phyloP scores from a whole-genome alignment of 1,140 invertebrate genomes.

The Procambarus virginalis region DNA sequence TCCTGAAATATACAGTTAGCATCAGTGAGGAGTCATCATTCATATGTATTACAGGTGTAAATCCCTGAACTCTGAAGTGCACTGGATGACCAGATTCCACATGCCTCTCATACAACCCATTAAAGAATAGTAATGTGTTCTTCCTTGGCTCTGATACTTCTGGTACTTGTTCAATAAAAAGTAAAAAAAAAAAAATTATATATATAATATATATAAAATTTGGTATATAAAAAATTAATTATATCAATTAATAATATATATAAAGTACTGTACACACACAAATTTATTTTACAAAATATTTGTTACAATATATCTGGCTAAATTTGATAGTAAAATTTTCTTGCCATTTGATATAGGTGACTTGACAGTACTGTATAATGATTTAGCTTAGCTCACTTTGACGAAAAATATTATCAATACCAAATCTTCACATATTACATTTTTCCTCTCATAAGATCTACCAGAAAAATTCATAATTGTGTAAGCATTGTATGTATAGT shows the following conservation, averaged over 20 bases:
- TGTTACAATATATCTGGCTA: no score
- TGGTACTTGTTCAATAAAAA: no score
- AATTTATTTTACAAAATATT: no score
- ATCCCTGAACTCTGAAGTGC: neutral
- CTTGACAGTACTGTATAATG: no score
- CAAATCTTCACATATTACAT: no score
- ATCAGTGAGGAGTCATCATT: neutral
- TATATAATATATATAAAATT: neutral
- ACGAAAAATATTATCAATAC: no score
- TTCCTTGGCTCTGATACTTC: neutral
- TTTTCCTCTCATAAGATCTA: no score
- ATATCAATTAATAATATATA: neutral
- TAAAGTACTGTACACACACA: neutral
- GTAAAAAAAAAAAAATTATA: neutral
- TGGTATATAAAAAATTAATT: neutral
- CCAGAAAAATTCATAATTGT: no score
- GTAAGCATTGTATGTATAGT: no score
- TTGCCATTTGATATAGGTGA: no score
- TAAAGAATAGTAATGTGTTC: neutral
- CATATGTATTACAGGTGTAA: neutral
- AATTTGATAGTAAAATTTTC: no score
- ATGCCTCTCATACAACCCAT: neutral
- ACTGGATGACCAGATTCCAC: neutral
- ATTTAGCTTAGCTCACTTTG: no score
- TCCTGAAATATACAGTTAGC: constrained; percentile 30